These are phyloP conservation scores for Drymodes brunneopygia DNA, from an alignment of 2,113 vertebrate species.

Conservation along the genomic window DNA sequence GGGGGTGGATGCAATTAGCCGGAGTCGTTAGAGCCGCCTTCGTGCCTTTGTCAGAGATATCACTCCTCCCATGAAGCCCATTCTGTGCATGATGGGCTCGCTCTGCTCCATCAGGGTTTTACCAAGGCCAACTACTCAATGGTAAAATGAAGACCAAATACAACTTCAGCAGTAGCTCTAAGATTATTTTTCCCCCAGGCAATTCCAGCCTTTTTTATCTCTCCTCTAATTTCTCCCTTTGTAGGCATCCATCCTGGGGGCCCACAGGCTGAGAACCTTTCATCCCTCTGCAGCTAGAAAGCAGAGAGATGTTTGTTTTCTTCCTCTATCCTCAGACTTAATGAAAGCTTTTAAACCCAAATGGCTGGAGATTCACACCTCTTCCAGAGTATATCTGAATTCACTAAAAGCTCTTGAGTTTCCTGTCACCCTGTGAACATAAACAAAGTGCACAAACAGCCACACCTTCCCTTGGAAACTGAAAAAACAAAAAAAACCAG, in stretches of 20 bases:
- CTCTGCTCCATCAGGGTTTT: neutral
- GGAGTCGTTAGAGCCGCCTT: neutral
- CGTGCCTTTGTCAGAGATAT: neutral
- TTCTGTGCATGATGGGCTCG: fast-evolving
- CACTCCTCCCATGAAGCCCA: neutral
- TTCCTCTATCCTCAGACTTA: neutral
- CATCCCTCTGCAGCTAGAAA: neutral
- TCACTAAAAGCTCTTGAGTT: slow-evolving; percentile 8
- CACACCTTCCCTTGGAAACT: neutral
- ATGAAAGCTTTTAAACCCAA: slow-evolving; percentile 35
- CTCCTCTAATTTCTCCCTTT: neutral
- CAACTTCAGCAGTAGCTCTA: neutral
- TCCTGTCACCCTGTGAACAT: neutral
- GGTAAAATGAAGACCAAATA: neutral
- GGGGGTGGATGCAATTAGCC: neutral
- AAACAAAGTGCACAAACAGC: slow-evolving; percentile 17
- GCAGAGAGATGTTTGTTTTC: neutral
- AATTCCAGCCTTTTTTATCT: neutral
- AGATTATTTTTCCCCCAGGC: fast-evolving
- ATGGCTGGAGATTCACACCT: slow-evolving; percentile 22
- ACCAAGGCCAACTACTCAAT: neutral
- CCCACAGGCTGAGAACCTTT: neutral
- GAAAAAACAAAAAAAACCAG: neutral
- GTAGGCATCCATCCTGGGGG: neutral
- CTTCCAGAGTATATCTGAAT: neutral